Conservation (phyloP, 2,113 vertebrate species). For the Ageneiosus marmoratus region DNA sequence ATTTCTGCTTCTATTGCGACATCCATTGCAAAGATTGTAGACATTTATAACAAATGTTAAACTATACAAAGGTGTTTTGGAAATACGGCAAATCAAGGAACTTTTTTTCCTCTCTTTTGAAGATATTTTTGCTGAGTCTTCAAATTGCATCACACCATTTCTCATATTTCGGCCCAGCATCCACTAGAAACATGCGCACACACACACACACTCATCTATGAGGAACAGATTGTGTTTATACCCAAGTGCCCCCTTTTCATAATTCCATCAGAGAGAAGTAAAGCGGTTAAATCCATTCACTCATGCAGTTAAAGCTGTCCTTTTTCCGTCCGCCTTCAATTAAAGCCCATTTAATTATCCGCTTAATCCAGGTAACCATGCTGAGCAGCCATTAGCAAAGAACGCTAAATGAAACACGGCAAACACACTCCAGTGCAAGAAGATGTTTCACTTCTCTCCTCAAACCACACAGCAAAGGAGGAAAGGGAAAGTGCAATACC, state of each 20-base stretch:
- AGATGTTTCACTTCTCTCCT: conserved; percentile 57
- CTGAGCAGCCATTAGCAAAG: conserved; percentile 59
- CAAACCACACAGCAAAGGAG: conserved; percentile 67
- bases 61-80: no score
- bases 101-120: no score
- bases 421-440: conserved; percentile 57
- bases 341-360: conserved; percentile 64
- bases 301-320: conserved; percentile 19
- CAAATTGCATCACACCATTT: conserved; percentile 10
- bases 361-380: conserved; percentile 60
- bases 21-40: background rate
- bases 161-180: conserved; percentile 20
- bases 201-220: background rate
- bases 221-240: conserved; percentile 27
- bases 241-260: background rate
- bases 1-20: background rate
- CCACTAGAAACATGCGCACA: conserved; percentile 19
- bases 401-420: conserved; percentile 55
- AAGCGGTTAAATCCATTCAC: conserved; percentile 35
- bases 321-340: conserved; percentile 53
- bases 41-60: background rate
- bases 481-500: conserved; percentile 80
- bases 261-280: conserved; percentile 31
- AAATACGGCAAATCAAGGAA: background rate
- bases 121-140: background rate